Percentiles rank a stretch among this genome's conserved stretches.
These are phyloP conservation scores for Hylaeus anthracinus DNA, from an alignment of 1,140 invertebrate genomes.

Conservation along the genomic window DNA sequence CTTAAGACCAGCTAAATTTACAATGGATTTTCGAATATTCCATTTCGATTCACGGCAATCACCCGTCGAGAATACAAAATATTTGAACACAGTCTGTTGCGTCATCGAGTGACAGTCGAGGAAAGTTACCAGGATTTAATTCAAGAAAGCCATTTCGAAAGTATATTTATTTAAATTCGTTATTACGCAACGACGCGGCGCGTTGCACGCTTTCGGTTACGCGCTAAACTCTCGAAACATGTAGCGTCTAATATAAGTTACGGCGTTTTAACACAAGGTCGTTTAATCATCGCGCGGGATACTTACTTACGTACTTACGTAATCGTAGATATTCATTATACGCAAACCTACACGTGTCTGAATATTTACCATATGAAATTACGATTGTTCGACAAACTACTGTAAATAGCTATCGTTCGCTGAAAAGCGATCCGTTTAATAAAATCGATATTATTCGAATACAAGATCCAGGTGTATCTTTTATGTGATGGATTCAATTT, in stretches of 20 bases:
- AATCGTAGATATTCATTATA: background rate
- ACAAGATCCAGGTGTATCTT: background rate
- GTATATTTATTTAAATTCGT: conserved; percentile 36
- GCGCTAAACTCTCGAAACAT: background rate
- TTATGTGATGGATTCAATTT: background rate
- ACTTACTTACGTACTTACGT: background rate
- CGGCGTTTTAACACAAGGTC: background rate
- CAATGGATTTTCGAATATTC: background rate
- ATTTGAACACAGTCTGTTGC: background rate
- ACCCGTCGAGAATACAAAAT: background rate
- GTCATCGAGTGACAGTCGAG: background rate
- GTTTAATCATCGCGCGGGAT: background rate
- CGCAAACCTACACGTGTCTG: background rate
- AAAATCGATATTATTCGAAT: background rate
- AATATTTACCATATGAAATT: background rate
- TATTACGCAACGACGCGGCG: conserved; percentile 6
- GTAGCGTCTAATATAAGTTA: background rate
- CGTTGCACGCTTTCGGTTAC: conserved; percentile 11
- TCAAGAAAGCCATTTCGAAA: conserved; percentile 43
- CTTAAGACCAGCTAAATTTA: background rate
- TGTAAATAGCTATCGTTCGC: background rate
- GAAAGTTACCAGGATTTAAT: conserved; percentile 33
- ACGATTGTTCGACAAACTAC: background rate
- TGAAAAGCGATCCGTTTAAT: background rate
- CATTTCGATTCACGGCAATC: background rate